phyloP scores from a whole-genome alignment of 2,888 invertebrate genomes.

The Acrocera orbiculus region DNA sequence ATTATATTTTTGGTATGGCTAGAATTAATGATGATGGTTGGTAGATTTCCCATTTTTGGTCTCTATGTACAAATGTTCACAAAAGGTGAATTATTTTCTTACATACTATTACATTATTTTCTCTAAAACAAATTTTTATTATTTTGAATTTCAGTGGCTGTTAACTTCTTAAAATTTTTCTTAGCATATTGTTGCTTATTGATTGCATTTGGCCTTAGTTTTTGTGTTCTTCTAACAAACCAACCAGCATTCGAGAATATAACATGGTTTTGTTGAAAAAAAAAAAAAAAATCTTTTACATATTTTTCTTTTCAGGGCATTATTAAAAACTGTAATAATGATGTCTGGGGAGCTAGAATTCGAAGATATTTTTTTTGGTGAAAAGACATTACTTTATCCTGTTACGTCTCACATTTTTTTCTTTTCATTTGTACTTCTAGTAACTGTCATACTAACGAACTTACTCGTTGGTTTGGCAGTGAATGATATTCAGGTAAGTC shows the following conservation, averaged over 20 bases:
- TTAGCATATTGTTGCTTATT: conserved; percentile 64
- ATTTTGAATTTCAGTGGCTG: conserved; percentile 38
- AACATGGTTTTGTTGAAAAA: conserved; percentile 18
- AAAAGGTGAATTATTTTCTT: conserved; percentile 42
- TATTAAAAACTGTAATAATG: conserved; percentile 71
- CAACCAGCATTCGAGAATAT: conserved; percentile 52
- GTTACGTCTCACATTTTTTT: conserved; percentile 61
- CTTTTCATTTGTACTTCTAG: conserved; percentile 55
- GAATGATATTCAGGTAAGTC: conserved; percentile 53
- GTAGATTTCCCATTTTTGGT: conserved; percentile 70
- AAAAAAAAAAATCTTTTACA: neutral
- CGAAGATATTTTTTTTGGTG: conserved; percentile 61
- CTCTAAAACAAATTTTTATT: too few species aligned
- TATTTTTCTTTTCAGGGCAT: conserved; percentile 15
- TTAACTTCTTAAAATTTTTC: conserved; percentile 67
- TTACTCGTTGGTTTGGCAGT: conserved; percentile 70
- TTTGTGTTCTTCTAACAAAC: conserved; percentile 64
- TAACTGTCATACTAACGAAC: conserved; percentile 68
- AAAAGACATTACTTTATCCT: conserved; percentile 41
- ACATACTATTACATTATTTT: too few species aligned
- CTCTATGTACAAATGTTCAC: conserved; percentile 79
- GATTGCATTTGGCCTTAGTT: conserved; percentile 62
- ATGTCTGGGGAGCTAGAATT: conserved; percentile 77
- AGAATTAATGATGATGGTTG: conserved; percentile 71
- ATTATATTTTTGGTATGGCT: conserved; percentile 67